Evolutionary conservation across 2,797 vertebrate genomes (phyloP), one percentile per base, ranked within the genome.

Genomic region (Megaceryle alcyon): DNA sequence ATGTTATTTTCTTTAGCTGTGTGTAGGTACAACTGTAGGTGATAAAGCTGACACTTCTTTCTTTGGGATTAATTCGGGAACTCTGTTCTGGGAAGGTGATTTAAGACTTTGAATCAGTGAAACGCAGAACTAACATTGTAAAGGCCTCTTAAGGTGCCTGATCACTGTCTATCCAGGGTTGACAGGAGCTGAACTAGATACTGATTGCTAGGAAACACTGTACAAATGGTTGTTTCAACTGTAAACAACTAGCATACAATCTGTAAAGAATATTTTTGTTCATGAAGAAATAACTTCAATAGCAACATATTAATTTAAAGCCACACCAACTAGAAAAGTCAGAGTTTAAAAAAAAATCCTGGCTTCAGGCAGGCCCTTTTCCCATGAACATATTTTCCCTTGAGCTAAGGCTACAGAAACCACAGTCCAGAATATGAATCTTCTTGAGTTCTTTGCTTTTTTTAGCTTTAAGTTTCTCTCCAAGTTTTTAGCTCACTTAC

Each of bases 321-420:
- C 75, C 72, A 78, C 3, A 10, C 44, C 65, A 96, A 28, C 65
- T 81, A 78, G 21, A 91, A 72, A 44, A 96, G 83, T 82, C 56
- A 82, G 91, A 83, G 44, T 17, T 94, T 60, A 69, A 88, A 95
- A 94, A 91, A 87, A 23, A 94, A 91, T 81, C 21, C 84, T 94
- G 91, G 72, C 82, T 86, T 43, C 69, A 63, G 69, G 69, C 96
- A 92, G 86, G 68, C 65, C 79, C 41, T 96, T 91, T 95, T 97
- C 95, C 86, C 92, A 86, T 93, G 94, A 94, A 88, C 51, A 85
- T 90, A 70, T 95, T 97, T 96, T 96, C 91, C 71, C 90, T 94
- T 91, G 86, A 96, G 92, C 90, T 88, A 82, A 84, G 28, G 77
- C 89, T 94, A 69, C 66, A 95, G 87, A 91, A 96, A 88, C 95